Evolutionary conservation across 2,888 invertebrate genomes (phyloP).

Genomic region (Uloborus plumipes): DNA sequence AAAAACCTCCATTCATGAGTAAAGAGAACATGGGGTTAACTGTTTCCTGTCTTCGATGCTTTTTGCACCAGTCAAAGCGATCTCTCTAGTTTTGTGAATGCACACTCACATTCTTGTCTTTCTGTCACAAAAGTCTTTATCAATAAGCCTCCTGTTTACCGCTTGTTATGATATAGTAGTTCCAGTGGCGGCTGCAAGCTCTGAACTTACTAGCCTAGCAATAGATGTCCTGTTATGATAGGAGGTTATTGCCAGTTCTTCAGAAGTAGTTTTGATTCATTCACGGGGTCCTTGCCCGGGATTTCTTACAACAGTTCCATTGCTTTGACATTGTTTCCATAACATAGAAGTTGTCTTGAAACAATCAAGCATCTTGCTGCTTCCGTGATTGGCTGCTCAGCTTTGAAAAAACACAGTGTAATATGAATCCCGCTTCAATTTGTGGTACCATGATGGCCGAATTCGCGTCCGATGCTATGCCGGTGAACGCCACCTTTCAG

Average conservation of each 20-base stretch:
- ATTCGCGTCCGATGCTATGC: too few species aligned
- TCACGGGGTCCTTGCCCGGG: neutral
- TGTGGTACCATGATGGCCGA: too few species aligned
- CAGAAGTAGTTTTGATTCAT: neutral
- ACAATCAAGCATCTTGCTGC: neutral
- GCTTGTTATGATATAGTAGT: constrained; percentile 1
- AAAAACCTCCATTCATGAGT: neutral
- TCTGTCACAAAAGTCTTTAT: neutral
- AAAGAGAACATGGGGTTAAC: neutral
- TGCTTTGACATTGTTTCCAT: neutral
- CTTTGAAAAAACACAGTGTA: too few species aligned
- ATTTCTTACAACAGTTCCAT: neutral
- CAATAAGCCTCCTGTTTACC: constrained; percentile 1
- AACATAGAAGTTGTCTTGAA: neutral
- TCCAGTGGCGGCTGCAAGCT: constrained; percentile 6
- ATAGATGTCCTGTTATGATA: neutral
- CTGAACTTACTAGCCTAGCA: neutral
- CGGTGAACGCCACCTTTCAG: too few species aligned
- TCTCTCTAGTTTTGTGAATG: neutral
- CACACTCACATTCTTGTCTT: neutral
- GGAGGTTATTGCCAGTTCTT: constrained; percentile 1
- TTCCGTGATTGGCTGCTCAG: neutral
- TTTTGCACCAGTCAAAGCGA: neutral
- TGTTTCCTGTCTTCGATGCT: neutral
- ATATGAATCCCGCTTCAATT: too few species aligned